These are phyloP conservation scores for Archocentrus centrarchus DNA, from an alignment of 2,113 vertebrate genomes.

Conservation along the genomic window DNA sequence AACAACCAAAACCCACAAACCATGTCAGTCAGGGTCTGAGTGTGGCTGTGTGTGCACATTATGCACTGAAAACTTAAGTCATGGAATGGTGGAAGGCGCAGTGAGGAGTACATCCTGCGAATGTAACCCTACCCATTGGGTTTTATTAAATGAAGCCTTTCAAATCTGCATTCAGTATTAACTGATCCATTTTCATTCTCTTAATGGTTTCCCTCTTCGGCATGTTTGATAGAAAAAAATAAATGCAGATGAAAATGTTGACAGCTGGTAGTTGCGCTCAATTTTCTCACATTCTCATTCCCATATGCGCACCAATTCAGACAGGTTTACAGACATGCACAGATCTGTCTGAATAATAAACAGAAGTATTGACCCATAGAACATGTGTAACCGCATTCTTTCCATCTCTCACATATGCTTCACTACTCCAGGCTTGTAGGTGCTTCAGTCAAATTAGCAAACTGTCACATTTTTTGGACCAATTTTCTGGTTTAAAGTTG, in stretches of 20 bases:
- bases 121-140: not conserved
- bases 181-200: not conserved
- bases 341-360: slow-evolving; percentile 23
- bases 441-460: not conserved
- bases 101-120: slow-evolving; percentile 22
- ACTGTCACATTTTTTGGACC: not conserved
- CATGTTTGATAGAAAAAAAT: not conserved
- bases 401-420: not conserved
- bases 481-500: not conserved
- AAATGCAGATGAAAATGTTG: not conserved
- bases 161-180: not conserved
- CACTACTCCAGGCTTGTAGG: not conserved
- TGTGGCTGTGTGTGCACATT: not conserved
- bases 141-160: not conserved
- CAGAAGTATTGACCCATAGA: not conserved
- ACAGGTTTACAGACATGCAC: slow-evolving; percentile 20
- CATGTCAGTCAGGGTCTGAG: not conserved
- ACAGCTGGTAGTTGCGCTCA: not conserved
- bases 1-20: slow-evolving; percentile 4
- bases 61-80: not conserved
- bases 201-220: not conserved
- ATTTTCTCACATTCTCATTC: not conserved
- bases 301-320: not conserved
- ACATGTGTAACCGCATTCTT: slow-evolving; percentile 4
- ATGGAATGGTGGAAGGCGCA: slow-evolving; percentile 35